phyloP scores from a whole-genome alignment of 2,113 vertebrate species.

The Zosterops lateralis region DNA sequence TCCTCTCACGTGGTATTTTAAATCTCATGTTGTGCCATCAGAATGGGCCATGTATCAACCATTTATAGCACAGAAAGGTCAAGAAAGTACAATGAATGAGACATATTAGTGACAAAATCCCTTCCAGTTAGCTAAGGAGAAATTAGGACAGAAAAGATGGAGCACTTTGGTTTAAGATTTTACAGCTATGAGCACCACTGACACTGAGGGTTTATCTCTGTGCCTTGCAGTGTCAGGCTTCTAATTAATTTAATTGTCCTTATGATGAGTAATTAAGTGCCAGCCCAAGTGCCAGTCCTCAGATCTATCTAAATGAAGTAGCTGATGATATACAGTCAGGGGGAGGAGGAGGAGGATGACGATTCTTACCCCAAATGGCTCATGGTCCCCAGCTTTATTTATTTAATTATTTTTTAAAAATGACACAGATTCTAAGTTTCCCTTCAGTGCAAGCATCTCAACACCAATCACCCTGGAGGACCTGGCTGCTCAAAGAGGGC shows the following conservation, averaged over 20 bases:
- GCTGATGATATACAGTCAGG: background rate
- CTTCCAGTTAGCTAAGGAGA: background rate
- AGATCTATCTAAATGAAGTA: background rate
- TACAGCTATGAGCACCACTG: background rate
- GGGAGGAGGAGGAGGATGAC: background rate
- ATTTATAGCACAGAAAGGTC: background rate
- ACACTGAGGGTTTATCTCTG: background rate
- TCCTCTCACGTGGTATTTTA: background rate
- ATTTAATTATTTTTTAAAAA: background rate
- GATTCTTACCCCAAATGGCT: background rate
- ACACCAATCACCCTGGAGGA: background rate
- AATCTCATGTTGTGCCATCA: background rate
- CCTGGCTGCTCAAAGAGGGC: rapidly evolving
- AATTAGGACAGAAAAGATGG: background rate
- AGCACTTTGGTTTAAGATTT: background rate
- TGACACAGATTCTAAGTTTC: background rate
- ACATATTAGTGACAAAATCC: background rate
- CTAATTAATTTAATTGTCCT: background rate
- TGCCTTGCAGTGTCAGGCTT: background rate
- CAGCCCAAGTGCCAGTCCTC: background rate
- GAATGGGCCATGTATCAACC: background rate
- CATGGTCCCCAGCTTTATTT: background rate
- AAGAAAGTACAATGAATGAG: background rate
- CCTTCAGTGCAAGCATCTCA: background rate
- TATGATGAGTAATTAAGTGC: background rate